Evolutionary conservation across 2,113 vertebrate species (phyloP).

Genomic region (Ptyas mucosa): DNA sequence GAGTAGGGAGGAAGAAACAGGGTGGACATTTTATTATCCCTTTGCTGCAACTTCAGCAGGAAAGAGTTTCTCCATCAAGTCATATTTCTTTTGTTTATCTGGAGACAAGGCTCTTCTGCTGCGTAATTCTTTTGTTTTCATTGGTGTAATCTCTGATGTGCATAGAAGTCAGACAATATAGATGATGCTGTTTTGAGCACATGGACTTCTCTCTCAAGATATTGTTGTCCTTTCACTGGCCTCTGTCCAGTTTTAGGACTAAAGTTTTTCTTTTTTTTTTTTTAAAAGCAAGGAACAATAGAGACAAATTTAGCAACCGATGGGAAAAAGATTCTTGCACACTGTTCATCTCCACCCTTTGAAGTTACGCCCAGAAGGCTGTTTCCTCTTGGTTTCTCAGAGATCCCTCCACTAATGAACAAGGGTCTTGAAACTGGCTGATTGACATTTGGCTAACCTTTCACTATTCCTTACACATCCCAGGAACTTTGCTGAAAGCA

Average conservation of each 20-base stretch:
- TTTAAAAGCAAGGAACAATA: constrained; percentile 77
- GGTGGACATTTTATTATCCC: constrained; percentile 49
- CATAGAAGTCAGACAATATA: constrained; percentile 70
- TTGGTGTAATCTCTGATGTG: constrained; percentile 70
- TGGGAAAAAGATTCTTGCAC: constrained; percentile 84
- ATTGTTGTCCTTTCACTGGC: constrained; percentile 80
- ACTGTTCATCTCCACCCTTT: constrained; percentile 72
- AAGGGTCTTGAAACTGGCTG: constrained; percentile 44
- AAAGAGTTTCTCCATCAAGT: constrained; percentile 62
- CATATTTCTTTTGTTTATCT: constrained; percentile 76
- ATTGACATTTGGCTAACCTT: constrained; percentile 61
- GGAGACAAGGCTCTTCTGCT: constrained; percentile 56
- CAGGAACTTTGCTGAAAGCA: constrained; percentile 42
- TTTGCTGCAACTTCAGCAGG: constrained; percentile 55
- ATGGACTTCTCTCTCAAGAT: constrained; percentile 72
- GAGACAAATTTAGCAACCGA: constrained; percentile 87
- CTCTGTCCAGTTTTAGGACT: constrained; percentile 72
- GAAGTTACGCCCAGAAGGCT: constrained; percentile 67
- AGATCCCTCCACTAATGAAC: constrained; percentile 56
- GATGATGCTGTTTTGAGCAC: constrained; percentile 69
- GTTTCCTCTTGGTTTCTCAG: constrained; percentile 75
- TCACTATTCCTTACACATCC: constrained; percentile 43
- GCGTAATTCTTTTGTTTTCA: constrained; percentile 75
- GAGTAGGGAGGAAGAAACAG: constrained; percentile 37
- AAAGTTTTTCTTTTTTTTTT: constrained; percentile 23